These are phyloP conservation scores for Colinus virginianus DNA, from an alignment of 2,113 vertebrate genomes.

Conservation along the genomic window DNA sequence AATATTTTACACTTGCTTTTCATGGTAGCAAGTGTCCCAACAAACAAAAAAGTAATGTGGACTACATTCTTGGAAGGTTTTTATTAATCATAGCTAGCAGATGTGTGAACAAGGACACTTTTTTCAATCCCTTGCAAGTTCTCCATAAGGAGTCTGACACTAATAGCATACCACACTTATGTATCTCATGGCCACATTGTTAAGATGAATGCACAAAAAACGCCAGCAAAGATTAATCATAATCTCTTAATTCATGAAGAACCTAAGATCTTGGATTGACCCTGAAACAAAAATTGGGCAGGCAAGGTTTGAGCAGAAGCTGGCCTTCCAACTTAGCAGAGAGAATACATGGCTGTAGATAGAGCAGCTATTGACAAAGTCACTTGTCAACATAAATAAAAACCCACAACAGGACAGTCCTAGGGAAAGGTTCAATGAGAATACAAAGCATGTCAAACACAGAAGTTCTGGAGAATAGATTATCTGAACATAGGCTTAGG, in stretches of 20 bases:
- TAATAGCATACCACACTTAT: not conserved
- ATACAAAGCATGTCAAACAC: not conserved
- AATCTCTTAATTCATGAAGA: not conserved
- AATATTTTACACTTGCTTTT: not conserved
- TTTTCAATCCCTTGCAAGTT: not conserved
- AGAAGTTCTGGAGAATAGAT: not conserved
- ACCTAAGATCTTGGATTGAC: not conserved
- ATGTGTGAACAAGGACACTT: accelerated
- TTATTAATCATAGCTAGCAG: not conserved
- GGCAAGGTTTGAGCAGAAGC: not conserved
- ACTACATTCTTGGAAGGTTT: accelerated
- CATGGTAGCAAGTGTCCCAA: not conserved
- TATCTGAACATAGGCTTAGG: not conserved
- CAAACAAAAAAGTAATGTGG: not conserved
- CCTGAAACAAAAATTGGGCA: not conserved
- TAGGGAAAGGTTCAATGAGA: not conserved
- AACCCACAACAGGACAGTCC: not conserved
- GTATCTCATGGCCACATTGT: not conserved
- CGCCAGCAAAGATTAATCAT: not conserved
- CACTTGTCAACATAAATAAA: no score
- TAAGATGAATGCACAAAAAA: not conserved
- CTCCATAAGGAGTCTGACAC: not conserved
- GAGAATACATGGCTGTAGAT: not conserved
- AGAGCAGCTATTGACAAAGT: not conserved
- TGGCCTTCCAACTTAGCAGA: not conserved